phyloP scores from a whole-genome alignment of 2,113 vertebrate species.

The Hippolais icterina region DNA sequence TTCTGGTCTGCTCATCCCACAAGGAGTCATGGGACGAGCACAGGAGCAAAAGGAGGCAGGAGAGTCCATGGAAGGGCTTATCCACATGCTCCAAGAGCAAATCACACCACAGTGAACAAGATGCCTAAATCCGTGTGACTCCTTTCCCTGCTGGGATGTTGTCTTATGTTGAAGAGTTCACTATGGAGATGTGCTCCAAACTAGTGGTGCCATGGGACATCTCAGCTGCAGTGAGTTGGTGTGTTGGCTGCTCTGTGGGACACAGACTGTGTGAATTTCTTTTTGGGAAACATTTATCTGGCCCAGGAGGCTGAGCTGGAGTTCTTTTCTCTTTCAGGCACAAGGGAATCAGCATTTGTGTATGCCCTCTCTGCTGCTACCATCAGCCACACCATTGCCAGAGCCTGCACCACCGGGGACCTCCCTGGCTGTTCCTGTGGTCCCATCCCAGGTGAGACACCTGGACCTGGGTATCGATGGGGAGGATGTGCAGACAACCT shows the following conservation, averaged over 20 bases:
- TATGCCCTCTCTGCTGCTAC: slow-evolving; percentile 94
- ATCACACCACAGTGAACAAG: neutral
- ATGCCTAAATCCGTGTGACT: neutral
- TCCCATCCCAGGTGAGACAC: slow-evolving; percentile 90
- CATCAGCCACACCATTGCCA: slow-evolving; percentile 95
- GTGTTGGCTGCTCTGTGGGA: neutral
- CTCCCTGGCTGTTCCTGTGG: slow-evolving; percentile 93
- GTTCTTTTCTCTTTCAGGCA: slow-evolving; percentile 78
- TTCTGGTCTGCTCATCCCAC: neutral
- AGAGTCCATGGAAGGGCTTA: neutral
- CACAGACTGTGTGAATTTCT: neutral
- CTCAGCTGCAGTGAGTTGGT: neutral
- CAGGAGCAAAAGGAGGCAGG: neutral
- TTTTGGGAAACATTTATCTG: neutral
- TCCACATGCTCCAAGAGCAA: neutral
- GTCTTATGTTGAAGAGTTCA: neutral
- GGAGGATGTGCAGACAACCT: slow-evolving; percentile 98
- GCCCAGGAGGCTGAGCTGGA: neutral
- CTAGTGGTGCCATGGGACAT: neutral
- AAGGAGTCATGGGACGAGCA: neutral
- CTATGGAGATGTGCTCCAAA: neutral
- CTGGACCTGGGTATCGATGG: slow-evolving; percentile 96
- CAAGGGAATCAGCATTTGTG: slow-evolving; percentile 94
- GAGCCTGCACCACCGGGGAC: slow-evolving; percentile 93
- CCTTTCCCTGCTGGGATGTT: neutral